A percentile compares a stretch with the other conserved stretches of the same genome.
These are phyloP conservation scores for Lycocorax pyrrhopterus DNA, from an alignment of 2,113 vertebrate genomes.

Conservation along the genomic window DNA sequence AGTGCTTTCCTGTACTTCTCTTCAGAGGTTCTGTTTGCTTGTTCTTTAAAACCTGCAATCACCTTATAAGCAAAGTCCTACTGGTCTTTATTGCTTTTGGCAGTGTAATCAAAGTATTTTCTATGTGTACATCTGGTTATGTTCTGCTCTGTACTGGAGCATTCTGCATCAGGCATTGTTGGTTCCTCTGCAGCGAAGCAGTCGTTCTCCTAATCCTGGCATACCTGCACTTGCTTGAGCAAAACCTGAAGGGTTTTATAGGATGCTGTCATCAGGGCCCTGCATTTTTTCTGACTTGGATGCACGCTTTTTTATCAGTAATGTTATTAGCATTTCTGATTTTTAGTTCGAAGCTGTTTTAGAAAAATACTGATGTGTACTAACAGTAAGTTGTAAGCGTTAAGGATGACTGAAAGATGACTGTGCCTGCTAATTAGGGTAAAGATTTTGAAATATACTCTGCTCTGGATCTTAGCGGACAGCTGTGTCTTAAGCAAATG, in stretches of 20 bases:
- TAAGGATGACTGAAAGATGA: conserved; percentile 57
- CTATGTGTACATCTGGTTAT: background rate
- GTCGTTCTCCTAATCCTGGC: background rate
- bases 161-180: background rate
- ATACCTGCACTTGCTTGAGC: background rate
- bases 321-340: background rate
- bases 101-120: conserved; percentile 8
- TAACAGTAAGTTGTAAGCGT: background rate
- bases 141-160: background rate
- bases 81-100: conserved; percentile 26
- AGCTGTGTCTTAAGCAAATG: conserved; percentile 69
- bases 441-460: conserved; percentile 67
- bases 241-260: background rate
- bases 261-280: background rate
- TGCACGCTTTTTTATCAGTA: background rate
- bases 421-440: conserved; percentile 56
- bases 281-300: background rate
- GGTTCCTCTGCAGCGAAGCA: background rate
- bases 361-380: background rate
- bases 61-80: conserved; percentile 34
- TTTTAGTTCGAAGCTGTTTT: background rate
- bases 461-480: conserved; percentile 70
- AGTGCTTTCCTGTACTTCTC: background rate
- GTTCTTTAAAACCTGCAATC: conserved; percentile 10
- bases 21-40: conserved; percentile 14